Percentiles rank a stretch among this genome's conserved stretches.
phyloP scores from a whole-genome alignment of 2,888 invertebrate species.

The Mythimna loreyi region DNA sequence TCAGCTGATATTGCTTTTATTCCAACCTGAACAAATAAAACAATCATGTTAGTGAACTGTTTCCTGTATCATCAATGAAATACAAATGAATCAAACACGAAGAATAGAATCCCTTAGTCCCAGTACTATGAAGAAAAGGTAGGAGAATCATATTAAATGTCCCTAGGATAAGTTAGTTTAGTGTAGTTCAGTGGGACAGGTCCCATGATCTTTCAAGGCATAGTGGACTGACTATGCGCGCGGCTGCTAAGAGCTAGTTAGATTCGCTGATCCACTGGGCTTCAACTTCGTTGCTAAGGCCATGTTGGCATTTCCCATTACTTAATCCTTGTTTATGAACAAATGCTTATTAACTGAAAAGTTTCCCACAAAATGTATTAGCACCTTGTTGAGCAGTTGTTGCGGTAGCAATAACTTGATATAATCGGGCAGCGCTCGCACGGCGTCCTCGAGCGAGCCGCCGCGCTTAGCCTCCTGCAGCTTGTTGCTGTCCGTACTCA shows the following conservation, averaged over 20 bases:
- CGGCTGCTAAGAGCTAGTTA: background rate
- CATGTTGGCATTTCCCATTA: too few species aligned
- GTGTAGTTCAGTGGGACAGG: too few species aligned
- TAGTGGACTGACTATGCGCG: background rate
- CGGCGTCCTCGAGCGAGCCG: conserved; percentile 85
- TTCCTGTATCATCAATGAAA: background rate
- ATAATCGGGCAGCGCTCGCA: conserved; percentile 86
- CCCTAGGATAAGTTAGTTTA: too few species aligned
- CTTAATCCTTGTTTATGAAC: too few species aligned
- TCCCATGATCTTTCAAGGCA: too few species aligned
- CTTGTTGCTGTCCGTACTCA: conserved; percentile 86
- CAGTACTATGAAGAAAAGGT: too few species aligned
- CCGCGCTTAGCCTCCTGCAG: conserved; percentile 78
- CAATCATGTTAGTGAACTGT: background rate
- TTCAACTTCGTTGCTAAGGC: background rate
- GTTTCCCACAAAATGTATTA: background rate
- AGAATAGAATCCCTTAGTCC: background rate
- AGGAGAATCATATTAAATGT: too few species aligned
- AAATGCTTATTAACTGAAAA: too few species aligned
- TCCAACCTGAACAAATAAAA: conserved; percentile 78
- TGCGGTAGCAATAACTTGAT: conserved; percentile 86
- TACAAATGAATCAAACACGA: background rate
- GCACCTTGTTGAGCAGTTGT: conserved; percentile 83
- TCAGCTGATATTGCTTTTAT: conserved; percentile 85
- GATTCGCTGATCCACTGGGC: background rate